Evolutionary conservation across 2,888 invertebrate genomes (phyloP).

Genomic region (Parnassius apollo): DNA sequence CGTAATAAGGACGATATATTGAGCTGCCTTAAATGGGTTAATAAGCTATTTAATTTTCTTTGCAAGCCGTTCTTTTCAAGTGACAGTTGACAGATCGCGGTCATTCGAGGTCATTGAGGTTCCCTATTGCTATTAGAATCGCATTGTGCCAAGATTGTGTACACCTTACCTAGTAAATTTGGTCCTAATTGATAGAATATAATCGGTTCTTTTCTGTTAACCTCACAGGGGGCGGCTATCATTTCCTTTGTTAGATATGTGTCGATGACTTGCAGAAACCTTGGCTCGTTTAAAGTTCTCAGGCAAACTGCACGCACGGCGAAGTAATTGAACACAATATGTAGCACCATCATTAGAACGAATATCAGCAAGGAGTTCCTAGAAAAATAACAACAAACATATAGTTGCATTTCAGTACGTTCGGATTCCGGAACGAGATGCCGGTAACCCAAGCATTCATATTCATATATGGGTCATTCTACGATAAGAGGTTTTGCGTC

Average conservation of each 20-base stretch:
- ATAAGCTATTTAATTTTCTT: too few species aligned
- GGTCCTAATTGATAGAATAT: slow-evolving; percentile 50
- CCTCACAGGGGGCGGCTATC: slow-evolving; percentile 82
- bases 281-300: slow-evolving; percentile 89
- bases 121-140: too few species aligned
- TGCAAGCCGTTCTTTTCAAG: too few species aligned
- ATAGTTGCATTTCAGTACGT: slow-evolving; percentile 48
- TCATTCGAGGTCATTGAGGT: too few species aligned
- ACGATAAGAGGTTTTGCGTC: too few species aligned
- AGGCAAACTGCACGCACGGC: slow-evolving; percentile 92
- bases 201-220: slow-evolving; percentile 86
- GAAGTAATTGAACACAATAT: slow-evolving; percentile 92
- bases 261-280: slow-evolving; percentile 86
- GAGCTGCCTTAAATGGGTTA: too few species aligned
- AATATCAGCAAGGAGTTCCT: slow-evolving; percentile 89
- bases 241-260: slow-evolving; percentile 83
- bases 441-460: too few species aligned
- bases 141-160: too few species aligned
- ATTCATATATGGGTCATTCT: too few species aligned
- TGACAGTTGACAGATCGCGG: too few species aligned
- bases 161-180: slow-evolving; percentile 48
- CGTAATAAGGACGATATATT: too few species aligned
- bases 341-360: slow-evolving; percentile 86
- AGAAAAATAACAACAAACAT: slow-evolving; percentile 27
- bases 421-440: not conserved